Evolutionary conservation across 2,888 invertebrate genomes (phyloP), one percentile per base, ranked within the genome.

Genomic region (Oeneis ivallda): DNA sequence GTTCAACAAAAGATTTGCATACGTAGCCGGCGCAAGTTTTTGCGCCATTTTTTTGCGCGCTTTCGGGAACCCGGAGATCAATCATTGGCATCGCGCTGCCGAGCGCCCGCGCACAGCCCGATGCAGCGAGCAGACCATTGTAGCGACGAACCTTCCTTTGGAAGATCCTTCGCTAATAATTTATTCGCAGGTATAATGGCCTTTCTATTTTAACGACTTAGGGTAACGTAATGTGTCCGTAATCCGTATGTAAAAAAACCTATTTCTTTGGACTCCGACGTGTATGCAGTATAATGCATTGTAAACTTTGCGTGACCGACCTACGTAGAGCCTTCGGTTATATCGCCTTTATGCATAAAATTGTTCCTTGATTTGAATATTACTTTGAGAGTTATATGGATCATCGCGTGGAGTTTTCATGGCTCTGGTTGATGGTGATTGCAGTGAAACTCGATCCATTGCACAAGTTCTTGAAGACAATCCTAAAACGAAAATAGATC

Each of bases 1-100:
- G 39, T 67, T 53, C 67, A 70, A 74, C 72, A 74, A 76, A 70
- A 62, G 72, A 75, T 76, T 77, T 77, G 77, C 77, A 77, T 77
- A 75, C 75, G 70, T 66, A 66, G 45, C 39, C 64, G 66, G 69
- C 63, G 67, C 65, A 61, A 69, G 72, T 76, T 76, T 77, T 77
- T 77, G 75, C 74, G 58, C 68, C 39, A 57, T 62, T 64, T 73
- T 71, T 72, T 75, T 74, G 76, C 71, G 66, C 65, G 50, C 60
- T 52, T 62, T 62, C 66, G 58, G 67, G 69, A 70, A 71, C 70
- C 71, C 71, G 70, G 71, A 71, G 71, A 74, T 75, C 74, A 71
- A 74, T 74, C 74, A 73, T 63, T 66, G 60, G 45, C 54, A 56
- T 54, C 54, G 37, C 47, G 47, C 41, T n/a, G 41, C 56, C 61